Evolutionary conservation across 1,140 invertebrate species (phyloP), one percentile per base, ranked within the genome.

Genomic region (Riptortus pedestris): DNA sequence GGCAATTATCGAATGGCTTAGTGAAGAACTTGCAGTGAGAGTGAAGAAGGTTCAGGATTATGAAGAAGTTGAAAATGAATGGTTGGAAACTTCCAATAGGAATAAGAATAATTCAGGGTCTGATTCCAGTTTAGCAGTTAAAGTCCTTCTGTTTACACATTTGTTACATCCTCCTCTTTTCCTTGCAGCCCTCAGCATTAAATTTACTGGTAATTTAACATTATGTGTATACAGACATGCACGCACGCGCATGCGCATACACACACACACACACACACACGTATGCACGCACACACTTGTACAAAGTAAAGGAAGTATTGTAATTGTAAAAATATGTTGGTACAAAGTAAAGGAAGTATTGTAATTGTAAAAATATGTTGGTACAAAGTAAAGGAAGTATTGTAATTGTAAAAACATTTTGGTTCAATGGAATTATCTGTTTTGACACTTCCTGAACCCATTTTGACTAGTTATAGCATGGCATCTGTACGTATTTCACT

Each of bases 151-250:
- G 9, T 71, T 79, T 48, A 76, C 78, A 11, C 70, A 74, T 48
- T 63, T 76, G 22, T 45, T 68, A 2, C 70, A 72, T 38, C 72
- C 77, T 18, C 79, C 79, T 12, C 68, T 80, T 61, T 79, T 80
- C 69, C 72, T 77, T 58, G 79, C 79, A 28, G 76, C 78, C n/a
- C 71, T 80, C 2, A 78, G 77, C 67, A 77, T 80, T 1, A 79
- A 77, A 69, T 81, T 80, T 71, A 76, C 77, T 48, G 79, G 79
- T 38, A 38, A 38, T 7, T 38, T 38, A 5, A 26, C 26, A 24
- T 12, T 14, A 55, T 18, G 11, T 55, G 26, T 26, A 2, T 24
- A 26, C 26, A 18, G 14, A 38, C 5, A 7, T 38, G 14, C 31
- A 38, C 31, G 14, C 31, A 38, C 31, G 14, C 31, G 14, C 31